Conservation (phyloP, 2,888 invertebrate species). For the Andrena chrysosceles region DNA sequence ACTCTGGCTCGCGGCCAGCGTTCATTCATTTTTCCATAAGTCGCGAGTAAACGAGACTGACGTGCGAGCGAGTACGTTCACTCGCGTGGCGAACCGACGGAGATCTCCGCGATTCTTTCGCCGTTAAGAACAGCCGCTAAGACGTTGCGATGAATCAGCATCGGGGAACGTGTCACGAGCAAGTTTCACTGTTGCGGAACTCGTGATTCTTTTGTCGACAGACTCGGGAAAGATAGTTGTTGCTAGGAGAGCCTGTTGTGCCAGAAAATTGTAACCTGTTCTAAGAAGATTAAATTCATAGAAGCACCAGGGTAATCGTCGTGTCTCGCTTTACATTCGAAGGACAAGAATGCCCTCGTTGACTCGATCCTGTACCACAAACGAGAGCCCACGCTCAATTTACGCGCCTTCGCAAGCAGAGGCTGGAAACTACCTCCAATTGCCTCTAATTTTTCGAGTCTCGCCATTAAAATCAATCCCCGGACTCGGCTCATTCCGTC, state of each 20-base stretch:
- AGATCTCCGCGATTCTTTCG: slow-evolving; percentile 4
- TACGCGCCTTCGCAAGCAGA: slow-evolving; percentile 43
- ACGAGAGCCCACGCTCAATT: slow-evolving; percentile 71
- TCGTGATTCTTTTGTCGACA: slow-evolving; percentile 14
- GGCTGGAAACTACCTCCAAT: slow-evolving; percentile 49
- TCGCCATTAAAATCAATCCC: slow-evolving; percentile 41
- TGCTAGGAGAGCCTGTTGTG: not conserved
- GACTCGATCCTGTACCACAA: slow-evolving; percentile 32
- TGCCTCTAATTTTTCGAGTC: slow-evolving; percentile 53
- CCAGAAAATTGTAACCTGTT: not conserved
- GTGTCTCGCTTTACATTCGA: not conserved
- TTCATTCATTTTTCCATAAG: slow-evolving; percentile 42
- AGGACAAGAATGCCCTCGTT: not conserved
- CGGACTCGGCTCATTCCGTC: not conserved
- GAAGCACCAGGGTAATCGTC: not conserved
- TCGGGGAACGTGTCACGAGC: slow-evolving; percentile 8
- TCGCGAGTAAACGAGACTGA: not conserved
- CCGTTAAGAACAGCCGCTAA: not conserved
- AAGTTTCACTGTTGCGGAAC: not conserved
- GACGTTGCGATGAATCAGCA: slow-evolving; percentile 19
- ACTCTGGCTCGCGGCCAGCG: slow-evolving; percentile 7
- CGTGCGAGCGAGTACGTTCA: not conserved
- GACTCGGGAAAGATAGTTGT: not conserved
- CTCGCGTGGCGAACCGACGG: not conserved
- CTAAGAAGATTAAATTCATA: too few relatives aligned